phyloP scores from a whole-genome alignment of 23 tunicate genomes.

The Halocynthia aurantium region DNA sequence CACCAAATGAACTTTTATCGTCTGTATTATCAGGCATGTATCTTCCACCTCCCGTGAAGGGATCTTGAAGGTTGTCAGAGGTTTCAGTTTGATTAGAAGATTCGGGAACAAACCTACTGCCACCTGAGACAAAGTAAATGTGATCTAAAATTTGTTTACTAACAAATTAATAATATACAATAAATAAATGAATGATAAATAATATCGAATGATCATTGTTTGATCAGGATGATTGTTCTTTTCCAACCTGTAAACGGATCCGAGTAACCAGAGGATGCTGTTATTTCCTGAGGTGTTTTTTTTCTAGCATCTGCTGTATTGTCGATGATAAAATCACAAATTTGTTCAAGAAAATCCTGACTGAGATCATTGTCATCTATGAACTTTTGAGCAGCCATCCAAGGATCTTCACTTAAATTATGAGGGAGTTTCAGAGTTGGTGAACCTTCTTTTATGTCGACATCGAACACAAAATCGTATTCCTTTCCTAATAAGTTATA shows the following conservation, averaged over 20 bases:
- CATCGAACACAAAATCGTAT: constrained; percentile 83
- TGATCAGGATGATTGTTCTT: background rate
- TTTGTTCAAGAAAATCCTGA: constrained; percentile 51
- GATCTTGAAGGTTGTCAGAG: constrained; percentile 24
- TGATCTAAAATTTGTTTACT: background rate
- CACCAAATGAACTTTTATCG: constrained; percentile 5
- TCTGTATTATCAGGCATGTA: constrained; percentile 46
- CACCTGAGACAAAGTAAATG: constrained; percentile 8
- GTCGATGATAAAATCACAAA: constrained; percentile 74
- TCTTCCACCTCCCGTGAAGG: constrained; percentile 78
- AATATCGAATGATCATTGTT: background rate
- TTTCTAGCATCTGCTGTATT: constrained; percentile 46
- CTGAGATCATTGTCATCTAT: constrained; percentile 69
- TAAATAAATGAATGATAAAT: background rate
- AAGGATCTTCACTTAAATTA: constrained; percentile 73
- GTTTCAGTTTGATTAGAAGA: background rate
- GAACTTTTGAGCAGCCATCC: constrained; percentile 90
- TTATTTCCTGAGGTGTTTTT: background rate
- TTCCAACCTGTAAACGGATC: constrained; percentile 35
- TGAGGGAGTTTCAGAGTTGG: constrained; percentile 88
- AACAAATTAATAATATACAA: background rate
- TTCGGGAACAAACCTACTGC: constrained; percentile 13
- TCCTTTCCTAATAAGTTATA: constrained; percentile 47
- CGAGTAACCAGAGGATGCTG: background rate
- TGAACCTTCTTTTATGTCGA: constrained; percentile 76